phyloP scores from a whole-genome alignment of 2,888 invertebrate genomes.

The Autographa pulchrina region DNA sequence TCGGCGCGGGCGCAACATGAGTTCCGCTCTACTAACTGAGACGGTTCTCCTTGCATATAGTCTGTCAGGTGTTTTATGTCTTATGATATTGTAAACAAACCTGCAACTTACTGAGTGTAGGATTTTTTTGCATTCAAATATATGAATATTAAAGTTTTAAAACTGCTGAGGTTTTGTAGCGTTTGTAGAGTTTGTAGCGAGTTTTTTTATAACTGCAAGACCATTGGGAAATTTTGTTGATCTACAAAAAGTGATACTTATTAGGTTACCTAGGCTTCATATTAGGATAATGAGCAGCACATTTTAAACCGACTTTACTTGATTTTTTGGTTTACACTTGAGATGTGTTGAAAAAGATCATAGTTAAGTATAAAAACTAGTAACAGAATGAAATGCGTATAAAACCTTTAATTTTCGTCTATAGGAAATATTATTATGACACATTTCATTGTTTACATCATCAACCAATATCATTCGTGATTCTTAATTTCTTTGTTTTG shows the following conservation, averaged over 20 bases:
- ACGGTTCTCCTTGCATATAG: conserved; percentile 52
- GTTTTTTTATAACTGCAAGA: no score
- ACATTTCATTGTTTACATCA: not conserved
- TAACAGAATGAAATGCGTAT: not conserved
- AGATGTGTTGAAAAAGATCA: no score
- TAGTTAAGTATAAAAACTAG: no score
- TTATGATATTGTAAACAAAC: conserved; percentile 25
- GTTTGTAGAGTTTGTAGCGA: no score
- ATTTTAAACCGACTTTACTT: no score
- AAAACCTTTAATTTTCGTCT: not conserved
- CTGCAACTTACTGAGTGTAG: not conserved
- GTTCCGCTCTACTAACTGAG: conserved; percentile 82
- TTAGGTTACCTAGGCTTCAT: no score
- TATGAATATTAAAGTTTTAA: not conserved
- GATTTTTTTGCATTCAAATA: not conserved
- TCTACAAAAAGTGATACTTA: no score
- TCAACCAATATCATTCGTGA: not conserved
- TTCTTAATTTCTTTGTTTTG: conserved; percentile 16
- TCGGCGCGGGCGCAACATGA: conserved; percentile 66
- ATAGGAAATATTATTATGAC: not conserved
- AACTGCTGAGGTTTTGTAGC: no score
- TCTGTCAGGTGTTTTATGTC: conserved; percentile 44
- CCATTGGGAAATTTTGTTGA: no score
- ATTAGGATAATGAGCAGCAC: no score
- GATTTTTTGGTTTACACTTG: no score